phyloP scores from a whole-genome alignment of 2,888 invertebrate genomes.

The Cepaea hortensis region DNA sequence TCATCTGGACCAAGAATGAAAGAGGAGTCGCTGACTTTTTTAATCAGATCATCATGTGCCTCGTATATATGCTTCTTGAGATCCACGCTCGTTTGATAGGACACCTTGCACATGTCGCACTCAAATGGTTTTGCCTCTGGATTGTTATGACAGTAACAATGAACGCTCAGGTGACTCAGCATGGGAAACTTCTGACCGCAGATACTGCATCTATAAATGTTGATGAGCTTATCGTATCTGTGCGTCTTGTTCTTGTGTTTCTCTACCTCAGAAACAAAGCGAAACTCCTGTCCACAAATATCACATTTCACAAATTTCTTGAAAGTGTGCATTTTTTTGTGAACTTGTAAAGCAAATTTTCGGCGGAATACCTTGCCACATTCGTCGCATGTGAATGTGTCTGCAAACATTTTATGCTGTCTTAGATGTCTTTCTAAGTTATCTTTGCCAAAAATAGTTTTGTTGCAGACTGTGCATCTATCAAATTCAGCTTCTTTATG shows the following conservation, averaged over 20 bases:
- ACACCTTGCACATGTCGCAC: conserved; percentile 47
- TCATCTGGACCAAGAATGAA: neutral
- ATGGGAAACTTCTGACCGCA: conserved; percentile 50
- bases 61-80: conserved; percentile 52
- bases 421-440: conserved; percentile 44
- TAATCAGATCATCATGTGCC: conserved; percentile 48
- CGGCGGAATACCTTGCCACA: conserved; percentile 51
- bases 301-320: conserved; percentile 54
- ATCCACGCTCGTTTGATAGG: conserved; percentile 47
- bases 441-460: conserved; percentile 46
- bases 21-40: neutral
- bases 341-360: conserved; percentile 51
- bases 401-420: conserved; percentile 44
- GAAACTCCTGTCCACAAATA: conserved; percentile 54
- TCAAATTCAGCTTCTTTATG: conserved; percentile 50
- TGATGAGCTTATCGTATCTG: conserved; percentile 47
- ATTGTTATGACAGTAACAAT: conserved; percentile 48
- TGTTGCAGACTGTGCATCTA: conserved; percentile 46
- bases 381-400: conserved; percentile 51
- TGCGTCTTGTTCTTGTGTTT: conserved; percentile 52
- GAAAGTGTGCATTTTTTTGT: conserved; percentile 52
- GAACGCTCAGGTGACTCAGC: conserved; percentile 51
- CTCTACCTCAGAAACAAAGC: conserved; percentile 53
- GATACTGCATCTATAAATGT: conserved; percentile 50
- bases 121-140: conserved; percentile 52